phyloP scores from a whole-genome alignment of 2,888 invertebrate species.

The Quadroppia sp. region DNA sequence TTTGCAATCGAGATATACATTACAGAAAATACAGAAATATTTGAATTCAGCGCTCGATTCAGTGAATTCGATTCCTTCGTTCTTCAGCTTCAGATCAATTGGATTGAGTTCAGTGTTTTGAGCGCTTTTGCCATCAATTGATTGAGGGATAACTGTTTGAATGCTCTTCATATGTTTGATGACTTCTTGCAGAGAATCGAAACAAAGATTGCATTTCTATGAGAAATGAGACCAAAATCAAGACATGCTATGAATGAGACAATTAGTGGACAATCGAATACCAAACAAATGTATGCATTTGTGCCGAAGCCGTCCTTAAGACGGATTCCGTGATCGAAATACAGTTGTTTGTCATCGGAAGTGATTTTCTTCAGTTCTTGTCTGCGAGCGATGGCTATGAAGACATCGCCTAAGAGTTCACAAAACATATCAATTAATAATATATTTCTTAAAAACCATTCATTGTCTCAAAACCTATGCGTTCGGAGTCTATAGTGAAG shows the following conservation, averaged over 20 bases:
- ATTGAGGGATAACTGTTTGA: background rate
- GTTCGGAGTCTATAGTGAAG: constrained; percentile 9
- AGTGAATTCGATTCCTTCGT: background rate
- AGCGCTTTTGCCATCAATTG: background rate
- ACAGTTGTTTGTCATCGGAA: background rate
- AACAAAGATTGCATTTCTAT: background rate
- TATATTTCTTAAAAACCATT: background rate
- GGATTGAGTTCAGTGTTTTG: background rate
- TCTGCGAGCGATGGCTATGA: background rate
- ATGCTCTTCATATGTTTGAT: background rate
- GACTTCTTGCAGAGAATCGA: background rate
- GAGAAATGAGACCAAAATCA: background rate
- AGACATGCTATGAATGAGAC: background rate
- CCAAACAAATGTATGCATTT: constrained; percentile 47
- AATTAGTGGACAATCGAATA: background rate
- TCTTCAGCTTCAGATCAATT: background rate
- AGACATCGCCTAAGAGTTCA: background rate
- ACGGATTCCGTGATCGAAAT: constrained; percentile 8
- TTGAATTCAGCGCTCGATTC: background rate
- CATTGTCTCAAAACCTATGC: background rate
- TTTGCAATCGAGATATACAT: background rate
- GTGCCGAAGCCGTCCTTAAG: constrained; percentile 30
- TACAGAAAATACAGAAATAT: background rate
- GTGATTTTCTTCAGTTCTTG: background rate
- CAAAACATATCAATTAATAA: background rate